Evolutionary conservation across 2,797 vertebrate genomes (phyloP).

Genomic region (Sus cebifrons): DNA sequence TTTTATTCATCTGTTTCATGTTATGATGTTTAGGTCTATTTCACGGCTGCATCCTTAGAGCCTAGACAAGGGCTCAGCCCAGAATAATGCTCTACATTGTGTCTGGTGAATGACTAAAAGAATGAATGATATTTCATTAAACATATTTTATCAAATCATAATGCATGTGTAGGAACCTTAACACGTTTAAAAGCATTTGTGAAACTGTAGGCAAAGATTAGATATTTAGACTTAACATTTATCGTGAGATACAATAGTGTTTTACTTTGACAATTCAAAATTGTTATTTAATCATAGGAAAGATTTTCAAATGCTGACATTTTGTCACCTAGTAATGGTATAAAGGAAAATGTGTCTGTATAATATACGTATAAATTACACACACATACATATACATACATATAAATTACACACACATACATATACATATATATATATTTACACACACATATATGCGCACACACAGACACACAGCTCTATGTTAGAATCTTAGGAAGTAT

Average conservation of each 20-base stretch:
- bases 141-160: not conserved
- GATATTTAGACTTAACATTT: conserved; percentile 12
- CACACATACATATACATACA: not conserved
- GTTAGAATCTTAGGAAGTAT: not conserved
- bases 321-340: not conserved
- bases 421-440: not conserved
- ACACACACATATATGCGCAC: not conserved
- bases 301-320: not conserved
- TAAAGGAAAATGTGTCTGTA: not conserved
- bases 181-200: not conserved
- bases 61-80: not conserved
- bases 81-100: not conserved
- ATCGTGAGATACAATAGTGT: not conserved
- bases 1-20: not conserved
- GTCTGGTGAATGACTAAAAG: not conserved
- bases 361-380: not conserved
- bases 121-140: not conserved
- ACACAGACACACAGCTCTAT: not conserved
- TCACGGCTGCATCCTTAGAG: not conserved
- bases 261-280: conserved; percentile 50
- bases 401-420: not conserved
- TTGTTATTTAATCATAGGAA: conserved; percentile 1
- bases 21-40: not conserved
- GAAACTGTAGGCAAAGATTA: not conserved
- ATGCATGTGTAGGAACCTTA: not conserved